phyloP scores from a whole-genome alignment of 2,113 vertebrate species.

The Mola mola region DNA sequence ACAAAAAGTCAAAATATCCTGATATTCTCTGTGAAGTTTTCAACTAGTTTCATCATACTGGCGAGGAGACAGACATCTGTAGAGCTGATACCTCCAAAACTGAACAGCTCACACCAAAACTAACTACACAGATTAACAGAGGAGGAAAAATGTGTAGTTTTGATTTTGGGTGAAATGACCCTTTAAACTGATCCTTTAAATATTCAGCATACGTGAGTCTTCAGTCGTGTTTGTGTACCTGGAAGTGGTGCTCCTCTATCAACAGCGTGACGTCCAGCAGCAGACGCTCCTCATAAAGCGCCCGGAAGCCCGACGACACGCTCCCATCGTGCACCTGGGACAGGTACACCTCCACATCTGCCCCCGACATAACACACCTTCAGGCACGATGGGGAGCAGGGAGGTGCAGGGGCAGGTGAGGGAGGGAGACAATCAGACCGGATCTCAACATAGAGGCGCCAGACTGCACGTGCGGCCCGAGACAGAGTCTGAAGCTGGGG shows the following conservation, averaged over 20 bases:
- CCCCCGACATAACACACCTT: constrained; percentile 99
- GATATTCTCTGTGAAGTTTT: too few relatives aligned
- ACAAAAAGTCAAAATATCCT: too few relatives aligned
- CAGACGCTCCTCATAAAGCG: constrained; percentile 97
- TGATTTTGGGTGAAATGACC: too few relatives aligned
- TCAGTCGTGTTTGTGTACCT: constrained; percentile 61
- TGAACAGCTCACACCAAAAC: too few relatives aligned
- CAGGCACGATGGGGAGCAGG: constrained; percentile 26
- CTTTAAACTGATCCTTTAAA: too few relatives aligned
- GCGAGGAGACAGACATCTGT: too few relatives aligned
- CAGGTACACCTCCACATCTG: constrained; percentile 99
- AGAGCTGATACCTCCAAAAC: too few relatives aligned
- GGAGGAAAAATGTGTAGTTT: too few relatives aligned
- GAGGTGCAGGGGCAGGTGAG: not conserved
- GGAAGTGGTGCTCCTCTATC: constrained; percentile 99
- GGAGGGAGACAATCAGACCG: not conserved
- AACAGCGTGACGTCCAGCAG: constrained; percentile 97
- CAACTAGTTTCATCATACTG: too few relatives aligned
- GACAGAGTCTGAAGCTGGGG: constrained; percentile 7
- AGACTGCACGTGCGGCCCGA: constrained; percentile 2
- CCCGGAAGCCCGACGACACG: constrained; percentile 97
- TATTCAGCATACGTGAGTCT: too few relatives aligned
- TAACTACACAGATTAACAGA: too few relatives aligned
- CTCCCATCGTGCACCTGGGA: constrained; percentile 98
- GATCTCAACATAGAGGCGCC: not conserved